Base-by-base conservation (phyloP, 2,888 invertebrate species). In the Ectemnius continuus region DNA sequence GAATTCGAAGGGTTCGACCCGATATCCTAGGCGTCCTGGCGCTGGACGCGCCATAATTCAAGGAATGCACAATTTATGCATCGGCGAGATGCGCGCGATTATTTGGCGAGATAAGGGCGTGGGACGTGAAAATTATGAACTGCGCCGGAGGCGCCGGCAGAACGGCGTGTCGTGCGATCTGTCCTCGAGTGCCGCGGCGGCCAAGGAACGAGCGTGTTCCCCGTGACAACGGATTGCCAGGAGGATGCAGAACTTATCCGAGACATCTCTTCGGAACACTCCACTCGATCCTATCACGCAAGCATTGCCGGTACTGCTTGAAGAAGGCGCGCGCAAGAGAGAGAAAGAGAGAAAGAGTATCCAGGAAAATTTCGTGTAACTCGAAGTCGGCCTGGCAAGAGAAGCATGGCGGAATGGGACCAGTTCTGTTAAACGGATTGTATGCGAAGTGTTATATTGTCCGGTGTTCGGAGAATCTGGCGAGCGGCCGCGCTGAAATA, bases 121-220 rank as follows among this genome's bases (percentile, higher is more conserved):
- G 84, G 87, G 87, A 82, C 82, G 85, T 81, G 84, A 83, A 86
- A 86, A 87, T 87, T 86, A 86, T 86, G 82, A 85, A 87, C 86
- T 83, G 81, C 72, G 64, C 82, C 83, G 82, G 81, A 81, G 80
- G 56, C 83, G 61, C 59, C 18, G 58, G 60, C 81, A 83, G 85
- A 84, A 85, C 61, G 36, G 36, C 59, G 18, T 14, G n/a, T 45
- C 11, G 18, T n/a, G 14, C 20, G 61, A 45, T 16, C 16, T 59
- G 16, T 45, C 58, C 65, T 46, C 52, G 23, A 45, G 61, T 67
- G 60, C 23, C 57, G 45, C 58, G 57, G 47, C 36, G 36, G 36
- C 36, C 48, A 45, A 48, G 59, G 36, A 67, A 23, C 48, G 58
- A 62, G 46, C 60, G 61, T 56, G 23, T 66, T 66, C 45, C 8